Evolutionary conservation across 92 coral and sea anemone genomes (phyloP), one percentile per base, ranked within the genome.

Genomic region (Zoanthus gigantus): DNA sequence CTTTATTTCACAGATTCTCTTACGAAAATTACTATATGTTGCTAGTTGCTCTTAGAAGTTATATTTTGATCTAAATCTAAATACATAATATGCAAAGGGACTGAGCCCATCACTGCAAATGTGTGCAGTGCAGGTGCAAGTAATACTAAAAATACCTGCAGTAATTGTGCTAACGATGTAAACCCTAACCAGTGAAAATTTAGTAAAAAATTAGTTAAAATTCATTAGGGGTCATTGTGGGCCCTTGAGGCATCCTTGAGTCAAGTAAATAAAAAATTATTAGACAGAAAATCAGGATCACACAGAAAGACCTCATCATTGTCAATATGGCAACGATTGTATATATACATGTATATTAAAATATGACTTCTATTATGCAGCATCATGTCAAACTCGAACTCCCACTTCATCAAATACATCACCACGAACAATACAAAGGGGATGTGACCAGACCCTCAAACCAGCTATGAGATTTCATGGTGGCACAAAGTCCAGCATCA

Each of bases 281-380:
- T 75, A 4, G 44, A 75, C 79, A 75, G 79, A 47, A 75, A 75
- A 75, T 75, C 61, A 14, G 37, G 28, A 75, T 75, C 79, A 75
- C 79, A 75, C n/a, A 75, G 79, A 75, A 75, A 75, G 63, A 75
- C n/a, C 79, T 75, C 42, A 47, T 75, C 79, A 7, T 75, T 75
- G 63, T 23, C 23, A 23, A 23, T 23, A 23, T 23, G 23, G 23
- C 23, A 23, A 23, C 23, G 23, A 23, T 23, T 23, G 23, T 23
- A 23, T 23, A 23, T 23, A 0, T 23, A 23, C 23, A 23, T 23
- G 23, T 23, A 23, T 23, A 23, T 23, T 23, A 23, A 23, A 23
- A 23, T 23, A 23, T 23, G 23, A 23, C 23, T 23, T 23, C 23
- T 23, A 23, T 23, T 23, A 23, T 23, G 23, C 23, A 23, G 23